Base-by-base conservation (phyloP, 2,888 invertebrate genomes). In the Troglohyphantes excavatus region DNA sequence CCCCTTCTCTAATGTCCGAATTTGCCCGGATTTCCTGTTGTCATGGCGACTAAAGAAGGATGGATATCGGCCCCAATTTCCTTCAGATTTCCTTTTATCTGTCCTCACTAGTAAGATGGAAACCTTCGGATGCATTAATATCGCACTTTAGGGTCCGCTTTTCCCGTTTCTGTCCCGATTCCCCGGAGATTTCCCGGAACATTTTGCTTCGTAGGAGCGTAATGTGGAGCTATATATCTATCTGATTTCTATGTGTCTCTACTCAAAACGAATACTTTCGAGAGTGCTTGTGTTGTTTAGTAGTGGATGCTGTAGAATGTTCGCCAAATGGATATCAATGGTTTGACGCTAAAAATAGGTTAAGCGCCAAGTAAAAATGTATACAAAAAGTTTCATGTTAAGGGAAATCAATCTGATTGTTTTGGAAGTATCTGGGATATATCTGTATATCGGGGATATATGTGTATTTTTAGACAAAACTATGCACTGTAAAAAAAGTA, bases 11-110 rank as follows among this genome's bases (percentile, higher is more conserved):
- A 75, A 75, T 75, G 75, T 75, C 75, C 59, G 75, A 75, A 75
- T 75, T 75, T 75, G 61, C 61, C 53, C n/a, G 53, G 75, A 75
- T 75, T 75, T 75, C 61, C 59, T 7, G 75, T 75, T 61, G 59
- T 21, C 59, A 75, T 75, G 59, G 29, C 59, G 3, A 75, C 75
- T 27, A 75, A 61, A 75, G 59, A 75, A 27, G 61, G 61, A 61
- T 75, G 19, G 61, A 29, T 29, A 61, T 75, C 11, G 19, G 29
- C 53, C 33, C 21, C 75, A 75, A 75, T 75, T 61, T 76, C 76
- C 61, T 76, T 27, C 33, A 39, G 53, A 53, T 53, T 53, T 53
- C n/a, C 53, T 53, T 53, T 53, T 53, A 53, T 53, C 13, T 53
- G n/a, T 5, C 3, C 33, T 33, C 33, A 33, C 33, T 33, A 3